phyloP scores from a whole-genome alignment of 2,888 invertebrate species.

The Eupithecia insigniata region DNA sequence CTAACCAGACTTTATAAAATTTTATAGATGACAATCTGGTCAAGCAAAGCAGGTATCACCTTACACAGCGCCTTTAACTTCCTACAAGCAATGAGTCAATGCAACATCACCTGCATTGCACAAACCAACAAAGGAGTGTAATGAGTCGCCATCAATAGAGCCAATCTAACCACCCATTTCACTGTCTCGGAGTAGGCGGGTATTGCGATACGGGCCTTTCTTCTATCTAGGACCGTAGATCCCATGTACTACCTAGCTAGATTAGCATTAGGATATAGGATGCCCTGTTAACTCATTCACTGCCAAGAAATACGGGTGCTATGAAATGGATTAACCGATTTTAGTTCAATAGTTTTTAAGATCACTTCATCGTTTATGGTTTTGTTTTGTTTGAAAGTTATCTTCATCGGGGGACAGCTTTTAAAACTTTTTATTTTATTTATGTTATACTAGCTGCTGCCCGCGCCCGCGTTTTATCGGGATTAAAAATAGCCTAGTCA shows the following conservation, averaged over 20 bases:
- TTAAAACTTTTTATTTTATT: no score
- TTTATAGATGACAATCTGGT: no score
- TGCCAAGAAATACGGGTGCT: background rate
- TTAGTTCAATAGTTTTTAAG: no score
- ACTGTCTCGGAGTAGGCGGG: constrained; percentile 7
- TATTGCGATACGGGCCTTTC: background rate
- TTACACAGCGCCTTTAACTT: background rate
- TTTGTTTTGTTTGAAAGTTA: no score
- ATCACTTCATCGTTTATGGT: no score
- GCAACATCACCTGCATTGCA: constrained; percentile 16
- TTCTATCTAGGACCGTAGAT: background rate
- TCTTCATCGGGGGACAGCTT: no score
- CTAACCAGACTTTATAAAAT: no score
- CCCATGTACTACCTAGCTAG: background rate
- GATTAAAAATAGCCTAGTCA: no score
- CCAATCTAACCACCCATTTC: constrained; percentile 23
- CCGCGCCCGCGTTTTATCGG: no score
- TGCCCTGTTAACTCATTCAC: background rate
- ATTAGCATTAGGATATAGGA: background rate
- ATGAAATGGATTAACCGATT: no score
- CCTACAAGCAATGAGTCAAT: constrained; percentile 1
- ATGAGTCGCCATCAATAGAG: constrained; percentile 22
- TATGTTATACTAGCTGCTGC: no score
- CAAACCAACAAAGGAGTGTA: constrained; percentile 28
- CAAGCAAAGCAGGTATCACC: background rate